phyloP scores from a whole-genome alignment of 2,797 vertebrate genomes.

The Pseudocheirus occidentalis region DNA sequence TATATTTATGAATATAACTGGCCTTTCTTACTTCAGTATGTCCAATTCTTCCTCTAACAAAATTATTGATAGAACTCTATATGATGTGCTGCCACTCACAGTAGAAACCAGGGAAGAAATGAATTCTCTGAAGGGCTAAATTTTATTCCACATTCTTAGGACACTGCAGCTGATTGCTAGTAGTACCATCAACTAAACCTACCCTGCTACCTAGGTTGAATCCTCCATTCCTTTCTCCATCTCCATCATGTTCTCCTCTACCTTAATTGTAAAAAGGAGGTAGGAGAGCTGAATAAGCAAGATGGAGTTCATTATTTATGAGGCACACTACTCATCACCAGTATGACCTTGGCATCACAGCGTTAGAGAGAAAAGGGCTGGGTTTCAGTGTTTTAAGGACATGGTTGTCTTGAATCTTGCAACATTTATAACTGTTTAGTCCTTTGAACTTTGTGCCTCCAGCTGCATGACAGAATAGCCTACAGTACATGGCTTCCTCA shows the following conservation, averaged over 20 bases:
- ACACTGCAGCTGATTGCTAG: background rate
- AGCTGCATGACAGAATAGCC: too few relatives aligned
- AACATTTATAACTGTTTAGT: too few relatives aligned
- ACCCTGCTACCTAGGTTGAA: background rate
- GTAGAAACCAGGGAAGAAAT: background rate
- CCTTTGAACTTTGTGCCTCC: too few relatives aligned
- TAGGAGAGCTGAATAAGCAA: background rate
- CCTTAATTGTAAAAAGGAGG: background rate
- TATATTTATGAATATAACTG: background rate
- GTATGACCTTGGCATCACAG: too few relatives aligned
- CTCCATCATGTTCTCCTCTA: background rate
- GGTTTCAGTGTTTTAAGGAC: background rate
- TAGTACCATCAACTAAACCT: background rate
- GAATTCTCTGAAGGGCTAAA: background rate
- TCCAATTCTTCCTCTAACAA: background rate
- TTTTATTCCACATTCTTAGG: background rate
- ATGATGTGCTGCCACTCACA: background rate
- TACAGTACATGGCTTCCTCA: too few relatives aligned
- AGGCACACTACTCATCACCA: background rate
- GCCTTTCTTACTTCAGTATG: background rate
- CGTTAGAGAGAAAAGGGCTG: too few relatives aligned
- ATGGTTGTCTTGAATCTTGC: background rate
- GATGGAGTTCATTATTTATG: background rate
- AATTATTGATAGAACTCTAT: background rate
- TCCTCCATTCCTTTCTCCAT: background rate